These are phyloP conservation scores for Eupithecia tripunctaria DNA, from an alignment of 2,888 invertebrate genomes.

Conservation along the genomic window DNA sequence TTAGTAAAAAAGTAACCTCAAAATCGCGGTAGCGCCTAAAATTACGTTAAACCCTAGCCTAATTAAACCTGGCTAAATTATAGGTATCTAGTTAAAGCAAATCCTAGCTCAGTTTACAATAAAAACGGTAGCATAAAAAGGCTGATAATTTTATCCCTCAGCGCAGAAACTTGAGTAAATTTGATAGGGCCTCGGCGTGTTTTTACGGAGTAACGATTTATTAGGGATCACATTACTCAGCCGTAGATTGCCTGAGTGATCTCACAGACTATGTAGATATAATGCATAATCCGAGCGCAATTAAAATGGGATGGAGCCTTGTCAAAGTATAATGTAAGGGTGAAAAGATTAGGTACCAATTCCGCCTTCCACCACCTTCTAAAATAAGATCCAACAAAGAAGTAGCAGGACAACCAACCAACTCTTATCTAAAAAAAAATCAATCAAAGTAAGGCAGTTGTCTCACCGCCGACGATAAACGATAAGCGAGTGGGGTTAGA, in stretches of 20 bases:
- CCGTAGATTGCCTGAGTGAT: not conserved
- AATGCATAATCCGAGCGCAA: not conserved
- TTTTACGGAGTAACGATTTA: slow-evolving; percentile 32
- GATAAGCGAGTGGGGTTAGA: too few species aligned
- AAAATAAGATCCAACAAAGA: too few species aligned
- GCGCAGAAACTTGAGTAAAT: slow-evolving; percentile 16
- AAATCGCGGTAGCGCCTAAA: too few species aligned
- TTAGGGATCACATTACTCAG: slow-evolving; percentile 10
- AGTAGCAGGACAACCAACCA: too few species aligned
- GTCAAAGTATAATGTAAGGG: not conserved
- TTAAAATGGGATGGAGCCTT: not conserved
- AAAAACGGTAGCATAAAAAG: not conserved
- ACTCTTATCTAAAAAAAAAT: too few species aligned
- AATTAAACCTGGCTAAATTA: not conserved
- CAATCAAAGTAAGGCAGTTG: too few species aligned
- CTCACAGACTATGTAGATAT: not conserved
- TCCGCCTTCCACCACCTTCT: too few species aligned
- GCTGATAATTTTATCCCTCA: not conserved
- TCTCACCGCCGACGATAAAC: too few species aligned
- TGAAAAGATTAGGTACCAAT: too few species aligned
- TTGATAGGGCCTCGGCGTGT: slow-evolving; percentile 26
- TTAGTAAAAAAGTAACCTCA: too few species aligned
- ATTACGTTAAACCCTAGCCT: not conserved
- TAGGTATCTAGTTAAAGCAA: not conserved
- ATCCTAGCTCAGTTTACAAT: not conserved